Evolutionary conservation across 2,797 vertebrate species (phyloP), one percentile per base, ranked within the genome.

Genomic region (Erpetoichthys calabaricus): DNA sequence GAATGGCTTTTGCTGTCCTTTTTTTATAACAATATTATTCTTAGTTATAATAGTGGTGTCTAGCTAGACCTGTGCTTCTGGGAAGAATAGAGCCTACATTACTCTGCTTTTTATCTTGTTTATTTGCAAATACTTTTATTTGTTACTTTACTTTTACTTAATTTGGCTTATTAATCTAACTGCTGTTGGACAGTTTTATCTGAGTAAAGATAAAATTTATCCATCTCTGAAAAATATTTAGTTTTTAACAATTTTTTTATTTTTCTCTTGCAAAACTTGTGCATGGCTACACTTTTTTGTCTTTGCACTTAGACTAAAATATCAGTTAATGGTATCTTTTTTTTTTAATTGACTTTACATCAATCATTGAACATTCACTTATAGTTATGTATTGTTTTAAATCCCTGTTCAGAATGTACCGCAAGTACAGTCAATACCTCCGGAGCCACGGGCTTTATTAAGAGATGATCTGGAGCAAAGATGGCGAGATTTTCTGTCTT

Each of bases 401-500:
- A 49, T 7, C 47, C 5, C 5, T 49, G 47, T 73, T 45, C 63
- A 85, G 83, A 69, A 64, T 67, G 56, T 80, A 44, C 67, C 65
- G 5, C n/a, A 10, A 4, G 52, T 44, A n/a, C 45, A 64, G 1
- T 63, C 70, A 44, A 62, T 70, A n/a, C 70, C 68, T 59, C 63
- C 66, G 53, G 59, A 52, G 41, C 56, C 3, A 44, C 78, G 81
- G 44, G 67, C 76, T 58, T 76, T 77, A 56, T 62, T 73, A 5
- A 46, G 61, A 45, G 61, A 67, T 63, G 75, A 77, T 55, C 53
- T 73, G 52, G 74, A 75, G 66, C 71, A 81, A 62, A 68, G 70
- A 56, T 87, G 76, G 80, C 82, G 71, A 63, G 75, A 75, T 57
- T 75, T 86, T 45, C 68, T 86, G 10, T 77, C 76, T 53, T 67